Conservation (phyloP, 2,113 vertebrate species). For the Scomber japonicus region DNA sequence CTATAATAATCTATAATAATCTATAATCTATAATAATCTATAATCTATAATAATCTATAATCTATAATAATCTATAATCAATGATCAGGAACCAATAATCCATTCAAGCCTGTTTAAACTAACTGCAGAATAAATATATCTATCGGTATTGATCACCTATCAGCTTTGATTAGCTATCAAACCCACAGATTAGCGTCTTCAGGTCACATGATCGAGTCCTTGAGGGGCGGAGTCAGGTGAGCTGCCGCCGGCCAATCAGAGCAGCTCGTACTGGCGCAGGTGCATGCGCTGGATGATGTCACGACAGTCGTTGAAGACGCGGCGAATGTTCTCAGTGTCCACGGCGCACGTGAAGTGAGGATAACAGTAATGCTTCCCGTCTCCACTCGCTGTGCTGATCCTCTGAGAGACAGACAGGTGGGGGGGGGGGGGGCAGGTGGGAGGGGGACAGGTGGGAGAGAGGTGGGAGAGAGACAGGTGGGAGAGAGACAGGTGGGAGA, state of each 20-base stretch:
- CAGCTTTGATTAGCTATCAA: not conserved
- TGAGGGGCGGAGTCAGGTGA: not conserved
- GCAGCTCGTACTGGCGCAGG: slow-evolving; percentile 96
- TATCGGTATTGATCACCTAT: slow-evolving; percentile 4
- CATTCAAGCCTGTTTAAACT: not conserved
- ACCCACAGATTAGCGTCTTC: not conserved
- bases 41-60: not conserved
- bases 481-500: no score
- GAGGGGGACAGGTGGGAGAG: not conserved
- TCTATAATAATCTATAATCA: not conserved
- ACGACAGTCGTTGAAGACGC: slow-evolving; percentile 86
- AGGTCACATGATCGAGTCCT: not conserved
- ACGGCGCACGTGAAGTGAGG: slow-evolving; percentile 97
- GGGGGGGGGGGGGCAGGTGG: not conserved
- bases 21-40: not conserved
- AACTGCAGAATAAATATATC: not conserved
- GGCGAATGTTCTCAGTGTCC: slow-evolving; percentile 96
- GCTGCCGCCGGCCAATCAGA: slow-evolving; percentile 85
- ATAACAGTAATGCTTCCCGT: slow-evolving; percentile 96
- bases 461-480: not conserved
- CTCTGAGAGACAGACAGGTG: slow-evolving; percentile 82
- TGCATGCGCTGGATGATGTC: slow-evolving; percentile 92
- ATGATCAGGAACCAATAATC: slow-evolving; percentile 8
- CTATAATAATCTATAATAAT: not conserved
- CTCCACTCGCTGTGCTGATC: slow-evolving; percentile 94